Conservation (phyloP, 2,113 vertebrate species). For the Prinia subflava region DNA sequence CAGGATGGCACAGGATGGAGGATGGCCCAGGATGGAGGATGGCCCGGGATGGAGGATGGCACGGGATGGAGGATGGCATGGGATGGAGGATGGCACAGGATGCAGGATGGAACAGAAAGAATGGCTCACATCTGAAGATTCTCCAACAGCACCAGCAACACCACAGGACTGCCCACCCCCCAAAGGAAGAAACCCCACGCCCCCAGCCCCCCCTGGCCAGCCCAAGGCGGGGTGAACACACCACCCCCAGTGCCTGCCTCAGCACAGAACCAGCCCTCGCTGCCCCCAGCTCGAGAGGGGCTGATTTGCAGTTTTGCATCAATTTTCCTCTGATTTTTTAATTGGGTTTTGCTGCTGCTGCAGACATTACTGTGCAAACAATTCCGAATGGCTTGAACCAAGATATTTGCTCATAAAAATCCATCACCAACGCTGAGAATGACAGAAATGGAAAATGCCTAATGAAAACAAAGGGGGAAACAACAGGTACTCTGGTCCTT, state of each 20-base stretch:
- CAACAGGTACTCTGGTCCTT: slow-evolving; percentile 12
- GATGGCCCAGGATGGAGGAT: accelerated
- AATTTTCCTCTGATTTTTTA: not conserved
- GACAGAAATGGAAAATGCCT: slow-evolving; percentile 17
- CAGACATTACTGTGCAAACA: not conserved
- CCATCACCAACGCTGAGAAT: not conserved
- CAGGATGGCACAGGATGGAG: accelerated
- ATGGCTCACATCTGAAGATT: not conserved
- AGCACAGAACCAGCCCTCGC: accelerated
- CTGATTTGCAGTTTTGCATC: not conserved
- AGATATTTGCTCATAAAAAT: slow-evolving; percentile 19
- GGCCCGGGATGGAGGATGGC: accelerated
- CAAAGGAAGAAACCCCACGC: not conserved
- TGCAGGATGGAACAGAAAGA: not conserved
- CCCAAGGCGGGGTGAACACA: accelerated
- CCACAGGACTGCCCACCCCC: accelerated
- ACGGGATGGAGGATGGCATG: not conserved
- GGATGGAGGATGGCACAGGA: too few species aligned
- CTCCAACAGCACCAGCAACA: accelerated
- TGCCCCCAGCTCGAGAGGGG: not conserved
- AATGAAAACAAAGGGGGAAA: slow-evolving; percentile 52
- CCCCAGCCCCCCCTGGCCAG: not conserved
- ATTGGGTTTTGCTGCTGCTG: not conserved
- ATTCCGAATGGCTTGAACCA: not conserved
- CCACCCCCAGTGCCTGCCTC: accelerated